Evolutionary conservation across 1,140 invertebrate species (phyloP).

Genomic region (Eriosoma lanigerum): DNA sequence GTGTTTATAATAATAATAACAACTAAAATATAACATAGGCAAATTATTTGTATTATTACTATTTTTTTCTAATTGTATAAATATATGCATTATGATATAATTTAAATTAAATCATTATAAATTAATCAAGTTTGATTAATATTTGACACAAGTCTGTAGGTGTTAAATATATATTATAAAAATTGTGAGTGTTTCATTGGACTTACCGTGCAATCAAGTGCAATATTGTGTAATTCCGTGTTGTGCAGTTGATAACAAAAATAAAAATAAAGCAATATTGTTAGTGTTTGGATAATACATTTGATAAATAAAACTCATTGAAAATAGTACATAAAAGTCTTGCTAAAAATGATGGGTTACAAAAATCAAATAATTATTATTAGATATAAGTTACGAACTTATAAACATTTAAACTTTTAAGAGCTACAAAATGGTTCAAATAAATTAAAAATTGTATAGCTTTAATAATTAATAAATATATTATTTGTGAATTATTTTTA

Average conservation of each 20-base stretch:
- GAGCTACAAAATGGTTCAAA: neutral
- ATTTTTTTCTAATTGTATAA: neutral
- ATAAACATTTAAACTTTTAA: no score
- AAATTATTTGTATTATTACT: neutral
- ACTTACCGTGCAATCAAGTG: slow-evolving; percentile 51
- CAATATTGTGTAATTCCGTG: slow-evolving; percentile 49
- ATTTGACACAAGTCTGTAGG: neutral
- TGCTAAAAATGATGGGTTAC: neutral
- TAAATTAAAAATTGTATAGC: slow-evolving; percentile 8
- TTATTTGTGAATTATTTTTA: no score
- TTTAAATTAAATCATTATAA: neutral
- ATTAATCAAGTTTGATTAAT: no score
- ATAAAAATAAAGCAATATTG: slow-evolving; percentile 37
- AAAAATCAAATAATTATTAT: neutral
- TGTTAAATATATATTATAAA: neutral
- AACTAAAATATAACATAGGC: neutral
- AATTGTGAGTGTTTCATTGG: slow-evolving; percentile 29
- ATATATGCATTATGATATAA: neutral
- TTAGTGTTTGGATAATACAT: slow-evolving; percentile 36
- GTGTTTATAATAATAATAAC: neutral
- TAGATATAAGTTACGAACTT: neutral
- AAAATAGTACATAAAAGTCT: neutral
- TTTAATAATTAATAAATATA: neutral
- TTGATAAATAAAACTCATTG: neutral
- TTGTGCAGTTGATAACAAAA: slow-evolving; percentile 46